These are phyloP conservation scores for Caenorhabditis becei DNA, from an alignment of 2,888 invertebrate genomes.

Conservation along the genomic window DNA sequence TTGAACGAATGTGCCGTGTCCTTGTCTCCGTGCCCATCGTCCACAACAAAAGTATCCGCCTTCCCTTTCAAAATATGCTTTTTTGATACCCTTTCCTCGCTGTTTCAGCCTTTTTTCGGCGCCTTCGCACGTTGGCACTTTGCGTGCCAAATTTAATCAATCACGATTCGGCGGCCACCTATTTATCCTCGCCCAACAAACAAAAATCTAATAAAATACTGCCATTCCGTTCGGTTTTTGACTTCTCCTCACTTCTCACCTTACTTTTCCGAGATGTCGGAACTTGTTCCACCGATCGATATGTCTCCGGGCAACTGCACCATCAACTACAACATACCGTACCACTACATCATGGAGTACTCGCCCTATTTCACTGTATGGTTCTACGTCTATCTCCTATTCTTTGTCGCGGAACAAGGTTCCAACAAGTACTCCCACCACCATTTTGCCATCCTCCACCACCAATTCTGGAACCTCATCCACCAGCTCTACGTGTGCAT, in stretches of 20 bases:
- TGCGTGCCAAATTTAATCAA: constrained; percentile 11
- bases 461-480: constrained; percentile 48
- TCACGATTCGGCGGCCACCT: constrained; percentile 2
- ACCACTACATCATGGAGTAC: constrained; percentile 48
- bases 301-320: constrained; percentile 41
- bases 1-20: no score
- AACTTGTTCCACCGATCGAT: constrained; percentile 11
- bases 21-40: not conserved
- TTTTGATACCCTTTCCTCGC: not conserved
- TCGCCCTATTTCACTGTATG: constrained; percentile 48
- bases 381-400: constrained; percentile 47
- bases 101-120: constrained; percentile 1
- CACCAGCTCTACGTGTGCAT: constrained; percentile 51
- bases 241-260: not conserved
- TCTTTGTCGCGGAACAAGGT: constrained; percentile 40
- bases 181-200: constrained; percentile 8
- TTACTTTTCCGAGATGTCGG: not conserved
- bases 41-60: not conserved
- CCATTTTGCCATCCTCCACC: constrained; percentile 36
- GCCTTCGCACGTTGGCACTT: constrained; percentile 6
- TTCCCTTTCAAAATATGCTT: not conserved
- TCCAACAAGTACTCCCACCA: constrained; percentile 31
- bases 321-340: constrained; percentile 48
- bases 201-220: constrained; percentile 8
- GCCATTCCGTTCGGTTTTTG: constrained; percentile 4